Conservation (phyloP, 1,140 invertebrate genomes). For the Ylistrum balloti region DNA sequence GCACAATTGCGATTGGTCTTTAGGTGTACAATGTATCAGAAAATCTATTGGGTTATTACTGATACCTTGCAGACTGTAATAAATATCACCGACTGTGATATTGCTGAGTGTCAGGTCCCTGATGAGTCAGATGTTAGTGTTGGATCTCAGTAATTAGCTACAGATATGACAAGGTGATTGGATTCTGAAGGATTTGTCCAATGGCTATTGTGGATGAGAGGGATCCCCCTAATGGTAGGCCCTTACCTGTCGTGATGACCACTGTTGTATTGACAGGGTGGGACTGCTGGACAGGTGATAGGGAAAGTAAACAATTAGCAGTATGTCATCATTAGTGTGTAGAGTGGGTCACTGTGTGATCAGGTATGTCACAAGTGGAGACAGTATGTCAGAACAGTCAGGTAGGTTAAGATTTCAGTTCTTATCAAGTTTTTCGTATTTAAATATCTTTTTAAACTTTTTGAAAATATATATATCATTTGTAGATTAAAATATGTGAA, state of each 20-base stretch:
- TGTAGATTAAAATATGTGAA: neutral
- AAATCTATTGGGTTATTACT: too few species aligned
- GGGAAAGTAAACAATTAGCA: conserved; percentile 11
- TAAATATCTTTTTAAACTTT: neutral
- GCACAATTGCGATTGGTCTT: too few species aligned
- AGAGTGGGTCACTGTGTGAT: neutral
- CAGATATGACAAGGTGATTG: neutral
- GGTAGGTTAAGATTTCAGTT: neutral
- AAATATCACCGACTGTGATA: too few species aligned
- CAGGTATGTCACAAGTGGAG: neutral
- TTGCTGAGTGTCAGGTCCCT: neutral
- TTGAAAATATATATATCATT: neutral
- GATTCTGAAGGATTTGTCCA: neutral
- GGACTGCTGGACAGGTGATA: neutral
- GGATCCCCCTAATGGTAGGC: neutral
- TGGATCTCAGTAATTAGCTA: neutral
- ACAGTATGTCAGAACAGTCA: neutral
- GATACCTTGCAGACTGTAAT: too few species aligned
- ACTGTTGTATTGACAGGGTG: neutral
- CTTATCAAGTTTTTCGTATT: neutral
- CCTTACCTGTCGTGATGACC: neutral
- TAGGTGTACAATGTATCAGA: too few species aligned
- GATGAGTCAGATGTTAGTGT: neutral
- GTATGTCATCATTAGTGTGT: neutral
- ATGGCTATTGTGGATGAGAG: too few species aligned